Evolutionary conservation across 2,797 vertebrate genomes (phyloP).

Genomic region (Sciurus carolinensis): DNA sequence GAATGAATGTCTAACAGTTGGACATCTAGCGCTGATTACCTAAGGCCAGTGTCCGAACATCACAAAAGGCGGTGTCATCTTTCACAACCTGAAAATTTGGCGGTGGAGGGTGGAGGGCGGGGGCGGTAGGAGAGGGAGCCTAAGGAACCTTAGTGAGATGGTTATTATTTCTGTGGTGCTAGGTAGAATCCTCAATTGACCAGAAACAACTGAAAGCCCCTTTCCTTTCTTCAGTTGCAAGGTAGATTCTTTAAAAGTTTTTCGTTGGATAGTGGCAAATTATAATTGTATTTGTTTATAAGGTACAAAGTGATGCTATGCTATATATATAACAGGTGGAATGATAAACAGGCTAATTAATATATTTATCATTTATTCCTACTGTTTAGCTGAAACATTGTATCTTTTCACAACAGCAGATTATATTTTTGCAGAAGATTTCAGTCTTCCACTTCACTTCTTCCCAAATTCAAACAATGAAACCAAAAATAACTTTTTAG

Average conservation of each 20-base stretch:
- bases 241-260: background rate
- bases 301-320: background rate
- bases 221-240: background rate
- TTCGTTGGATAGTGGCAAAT: background rate
- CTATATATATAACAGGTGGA: background rate
- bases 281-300: background rate
- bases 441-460: background rate
- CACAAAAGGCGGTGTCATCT: background rate
- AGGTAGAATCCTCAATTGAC: background rate
- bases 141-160: background rate
- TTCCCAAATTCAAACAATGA: slow-evolving; percentile 34
- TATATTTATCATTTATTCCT: background rate
- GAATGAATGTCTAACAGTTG: background rate
- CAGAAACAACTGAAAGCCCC: background rate
- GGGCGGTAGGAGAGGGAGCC: background rate
- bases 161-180: background rate
- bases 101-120: rapidly evolving
- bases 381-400: background rate
- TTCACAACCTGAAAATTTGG: background rate
- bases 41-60: background rate
- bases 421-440: slow-evolving; percentile 6
- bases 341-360: background rate
- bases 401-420: background rate
- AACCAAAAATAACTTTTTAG: slow-evolving; percentile 4
- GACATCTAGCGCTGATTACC: background rate